Base-by-base conservation (phyloP, 2,888 invertebrate species). In the Xestoiulus laeticollis region DNA sequence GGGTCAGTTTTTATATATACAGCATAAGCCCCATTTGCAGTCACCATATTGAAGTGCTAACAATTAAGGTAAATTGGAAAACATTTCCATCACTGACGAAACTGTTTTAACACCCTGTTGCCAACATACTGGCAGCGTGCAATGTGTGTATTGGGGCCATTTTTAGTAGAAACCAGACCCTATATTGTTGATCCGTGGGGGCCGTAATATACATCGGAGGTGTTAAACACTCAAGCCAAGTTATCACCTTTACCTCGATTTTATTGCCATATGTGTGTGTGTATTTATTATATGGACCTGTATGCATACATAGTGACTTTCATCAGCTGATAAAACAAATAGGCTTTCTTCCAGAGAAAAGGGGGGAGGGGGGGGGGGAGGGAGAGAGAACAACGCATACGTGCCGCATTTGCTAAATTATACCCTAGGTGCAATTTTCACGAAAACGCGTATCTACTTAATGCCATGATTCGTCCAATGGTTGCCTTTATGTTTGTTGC, bases 261-360 rank as follows among this genome's bases (percentile, higher is more conserved):
- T 68, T 68, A 68, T 68, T 26, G 68, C 68, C 68, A 26, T 68
- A 68, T 68, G 68, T 68, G 68, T 68, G 59, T n/a, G 68, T n/a
- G 26, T 68, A 68, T 68, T 68, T 68, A 68, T 68, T 68, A 68
- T 68, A 68, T 68, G 68, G 68, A 68, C 68, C 68, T 68, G 68
- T 26, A 26, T 68, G 68, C 68, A 26, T 68, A 68, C 68, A 68
- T 26, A 68, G 26, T 68, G 68, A 68, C 68, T 68, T 68, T 68
- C 68, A 68, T 68, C 68, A 68, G 68, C 68, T 68, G 68, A 68
- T 68, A 68, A 68, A 68, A 68, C 68, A 68, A 68, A 68, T 68
- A 68, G 68, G 68, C 68, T 68, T 68, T 68, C 68, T 68, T 26
- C 48, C 19, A 6, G 53, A n/a, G 53, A 59, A 59, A n/a, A n/a